These are phyloP conservation scores for Pseudorhombus dupliciocellatus DNA, from an alignment of 2,113 vertebrate species.

Conservation along the genomic window DNA sequence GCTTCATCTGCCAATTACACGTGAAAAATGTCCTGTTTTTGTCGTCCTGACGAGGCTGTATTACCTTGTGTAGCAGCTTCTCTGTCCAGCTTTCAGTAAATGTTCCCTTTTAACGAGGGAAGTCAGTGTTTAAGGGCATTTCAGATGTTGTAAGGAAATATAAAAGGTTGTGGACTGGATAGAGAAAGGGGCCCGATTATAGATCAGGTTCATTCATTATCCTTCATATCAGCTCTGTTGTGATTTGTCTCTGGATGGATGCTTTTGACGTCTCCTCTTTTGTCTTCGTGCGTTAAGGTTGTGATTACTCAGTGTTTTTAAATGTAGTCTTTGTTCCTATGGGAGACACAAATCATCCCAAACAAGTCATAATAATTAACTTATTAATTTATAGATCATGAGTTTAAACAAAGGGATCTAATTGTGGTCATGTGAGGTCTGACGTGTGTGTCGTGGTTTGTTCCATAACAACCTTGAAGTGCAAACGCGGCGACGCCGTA, in stretches of 20 bases:
- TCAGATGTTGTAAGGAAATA: not conserved
- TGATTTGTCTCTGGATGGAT: too few relatives aligned
- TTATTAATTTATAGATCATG: not conserved
- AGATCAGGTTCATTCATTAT: not conserved
- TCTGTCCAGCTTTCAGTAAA: slow-evolving; percentile 10
- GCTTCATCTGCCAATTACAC: not conserved
- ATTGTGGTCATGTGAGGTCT: slow-evolving; percentile 10
- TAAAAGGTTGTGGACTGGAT: slow-evolving; percentile 23
- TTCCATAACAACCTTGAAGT: not conserved
- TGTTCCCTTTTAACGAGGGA: slow-evolving; percentile 20
- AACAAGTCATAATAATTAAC: not conserved
- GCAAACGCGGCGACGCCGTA: not conserved
- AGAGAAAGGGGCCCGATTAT: slow-evolving; percentile 56
- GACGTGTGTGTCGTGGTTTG: not conserved
- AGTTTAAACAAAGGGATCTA: slow-evolving; percentile 33
- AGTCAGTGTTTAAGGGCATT: slow-evolving; percentile 40
- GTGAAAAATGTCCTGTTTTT: slow-evolving; percentile 13
- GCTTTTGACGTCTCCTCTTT: not conserved
- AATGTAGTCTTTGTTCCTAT: slow-evolving; percentile 6
- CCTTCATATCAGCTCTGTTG: not conserved
- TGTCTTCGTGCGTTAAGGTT: slow-evolving; percentile 1
- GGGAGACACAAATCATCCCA: not conserved
- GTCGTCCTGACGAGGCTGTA: slow-evolving; percentile 12
- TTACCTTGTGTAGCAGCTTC: slow-evolving; percentile 25
- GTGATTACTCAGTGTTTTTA: not conserved